Evolutionary conservation across 2,888 invertebrate genomes (phyloP), one percentile per base, ranked within the genome.

Genomic region (Papilio protenor): DNA sequence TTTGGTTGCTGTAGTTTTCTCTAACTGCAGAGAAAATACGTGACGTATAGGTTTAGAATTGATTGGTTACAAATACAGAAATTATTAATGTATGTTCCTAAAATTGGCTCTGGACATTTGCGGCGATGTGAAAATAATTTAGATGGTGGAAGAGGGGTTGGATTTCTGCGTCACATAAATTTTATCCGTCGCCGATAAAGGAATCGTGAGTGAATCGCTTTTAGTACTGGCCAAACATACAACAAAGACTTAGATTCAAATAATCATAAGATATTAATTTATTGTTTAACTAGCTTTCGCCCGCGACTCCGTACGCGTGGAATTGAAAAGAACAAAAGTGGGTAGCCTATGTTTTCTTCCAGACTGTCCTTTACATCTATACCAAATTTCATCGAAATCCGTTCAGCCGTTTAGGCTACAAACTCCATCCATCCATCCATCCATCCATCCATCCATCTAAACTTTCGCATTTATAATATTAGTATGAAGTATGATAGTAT

Each of bases 111-210:
- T 77, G 78, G 66, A 45, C 66, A 77, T 69, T 70, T 70, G 40
- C 27, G 81, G 80, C 87, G 82, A 90, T 85, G 89, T 89, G 90
- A 90, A 91, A 92, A 92, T 92, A 90, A 92, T 93, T 92, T 91
- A 92, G 88, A 90, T 88, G 88, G 88, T 85, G 79, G 85, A 89
- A 90, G 87, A 89, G 85, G 87, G 87, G 87, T 88, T 88, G 86
- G 85, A 87, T 89, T 89, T 87, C 85, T 85, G 80, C 84, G 82
- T 82, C 82, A 87, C 88, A 91, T 91, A 92, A 91, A 90, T 90
- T 85, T 85, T 80, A 78, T 27, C 73, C 18, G 33, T 47, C 49
- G 82, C 84, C 84, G 83, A 84, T 87, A 87, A 90, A 91, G 88
- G 90, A 90, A 88, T 90, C 89, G 89, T 86, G 88, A 88, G 86